Conservation (phyloP, 2,113 vertebrate species). For the Anhinga anhinga region DNA sequence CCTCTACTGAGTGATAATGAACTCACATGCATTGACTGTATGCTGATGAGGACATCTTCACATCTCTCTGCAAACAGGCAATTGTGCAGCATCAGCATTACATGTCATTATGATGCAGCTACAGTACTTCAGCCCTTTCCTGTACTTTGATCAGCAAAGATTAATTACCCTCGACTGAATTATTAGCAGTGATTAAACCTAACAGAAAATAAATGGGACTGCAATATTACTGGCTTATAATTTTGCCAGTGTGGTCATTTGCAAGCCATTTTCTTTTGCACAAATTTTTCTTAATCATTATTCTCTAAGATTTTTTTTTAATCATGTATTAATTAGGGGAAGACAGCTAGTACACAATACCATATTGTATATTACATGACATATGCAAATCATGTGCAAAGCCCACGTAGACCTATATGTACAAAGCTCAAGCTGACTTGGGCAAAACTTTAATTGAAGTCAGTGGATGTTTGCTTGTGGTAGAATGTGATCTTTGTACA, state of each 20-base stretch:
- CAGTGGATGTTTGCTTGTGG: background rate
- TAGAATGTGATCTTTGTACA: background rate
- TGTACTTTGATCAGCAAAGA: conserved; percentile 73
- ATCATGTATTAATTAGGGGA: conserved; percentile 54
- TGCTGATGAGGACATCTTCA: conserved; percentile 23
- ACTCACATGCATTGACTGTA: background rate
- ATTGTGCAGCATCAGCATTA: conserved; percentile 47
- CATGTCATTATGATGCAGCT: conserved; percentile 55
- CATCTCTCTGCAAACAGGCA: conserved; percentile 19
- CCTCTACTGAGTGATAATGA: conserved; percentile 3
- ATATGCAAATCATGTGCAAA: conserved; percentile 26
- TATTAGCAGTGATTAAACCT: conserved; percentile 67
- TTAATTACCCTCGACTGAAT: conserved; percentile 69
- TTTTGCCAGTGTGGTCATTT: conserved; percentile 55
- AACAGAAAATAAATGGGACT: conserved; percentile 68
- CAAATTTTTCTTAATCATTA: conserved; percentile 49
- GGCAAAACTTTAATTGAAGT: conserved; percentile 50
- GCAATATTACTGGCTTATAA: conserved; percentile 39
- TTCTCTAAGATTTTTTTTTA: conserved; percentile 30
- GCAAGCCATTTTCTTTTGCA: conserved; percentile 48
- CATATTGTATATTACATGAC: conserved; percentile 6
- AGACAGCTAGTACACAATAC: conserved; percentile 40
- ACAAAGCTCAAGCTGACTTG: background rate
- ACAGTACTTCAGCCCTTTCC: conserved; percentile 36
- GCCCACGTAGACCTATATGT: background rate